A percentile compares a stretch with the other conserved stretches of the same genome.
Conservation (phyloP, 2,797 vertebrate species). For the Cygnus olor region DNA sequence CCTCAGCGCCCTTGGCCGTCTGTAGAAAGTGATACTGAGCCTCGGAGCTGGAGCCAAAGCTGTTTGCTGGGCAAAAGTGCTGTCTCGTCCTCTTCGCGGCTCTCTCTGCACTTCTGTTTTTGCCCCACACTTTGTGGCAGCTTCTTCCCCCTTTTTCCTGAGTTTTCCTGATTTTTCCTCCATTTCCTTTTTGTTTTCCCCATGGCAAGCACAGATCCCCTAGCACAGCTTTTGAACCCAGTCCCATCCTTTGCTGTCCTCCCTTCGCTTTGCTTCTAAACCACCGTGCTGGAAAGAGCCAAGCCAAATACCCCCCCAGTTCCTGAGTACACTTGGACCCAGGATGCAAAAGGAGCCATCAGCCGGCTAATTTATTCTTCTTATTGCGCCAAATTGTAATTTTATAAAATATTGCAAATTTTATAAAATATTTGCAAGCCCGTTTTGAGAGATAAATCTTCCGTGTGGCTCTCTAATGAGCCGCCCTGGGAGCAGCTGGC, state of each 20-base stretch:
- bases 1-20: slow-evolving; percentile 63
- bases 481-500: slow-evolving; percentile 34
- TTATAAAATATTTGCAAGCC: slow-evolving; percentile 73
- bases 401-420: slow-evolving; percentile 73
- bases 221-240: neutral
- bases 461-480: slow-evolving; percentile 65
- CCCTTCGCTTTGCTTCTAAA: neutral
- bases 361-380: slow-evolving; percentile 65
- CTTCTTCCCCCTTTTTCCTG: neutral
- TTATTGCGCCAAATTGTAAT: slow-evolving; percentile 70
- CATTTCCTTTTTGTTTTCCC: neutral
- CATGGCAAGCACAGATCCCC: neutral
- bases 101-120: neutral
- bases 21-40: slow-evolving; percentile 71
- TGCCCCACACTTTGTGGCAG: neutral
- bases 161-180: neutral
- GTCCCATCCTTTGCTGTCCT: neutral
- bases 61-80: neutral
- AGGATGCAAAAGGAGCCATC: slow-evolving; percentile 42
- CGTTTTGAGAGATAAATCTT: slow-evolving; percentile 69
- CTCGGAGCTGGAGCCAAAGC: slow-evolving; percentile 10
- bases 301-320: slow-evolving; percentile 1
- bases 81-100: neutral
- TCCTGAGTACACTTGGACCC: slow-evolving; percentile 19
- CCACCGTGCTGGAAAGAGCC: neutral